Conservation (phyloP, 2,888 invertebrate species). For the Diplazon laetatorius region DNA sequence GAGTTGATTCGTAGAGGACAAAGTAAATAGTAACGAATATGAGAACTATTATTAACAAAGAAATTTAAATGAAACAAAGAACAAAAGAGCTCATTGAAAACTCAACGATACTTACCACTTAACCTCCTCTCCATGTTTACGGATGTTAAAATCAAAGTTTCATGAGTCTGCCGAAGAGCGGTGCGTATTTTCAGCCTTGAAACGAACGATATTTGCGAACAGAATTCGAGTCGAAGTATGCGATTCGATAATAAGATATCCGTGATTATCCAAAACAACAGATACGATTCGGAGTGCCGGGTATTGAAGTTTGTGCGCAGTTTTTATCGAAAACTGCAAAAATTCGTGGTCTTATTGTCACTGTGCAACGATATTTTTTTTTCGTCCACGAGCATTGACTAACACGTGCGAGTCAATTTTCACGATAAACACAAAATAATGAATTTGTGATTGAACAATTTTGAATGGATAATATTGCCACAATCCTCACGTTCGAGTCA, state of each 20-base stretch:
- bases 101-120: conserved; percentile 41
- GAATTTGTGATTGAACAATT: too few species aligned
- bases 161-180: conserved; percentile 8
- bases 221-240: not conserved
- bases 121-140: conserved; percentile 56
- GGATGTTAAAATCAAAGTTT: conserved; percentile 26
- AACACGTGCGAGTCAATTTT: too few species aligned
- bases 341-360: not conserved
- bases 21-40: too few species aligned
- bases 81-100: not conserved
- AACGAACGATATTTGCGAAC: not conserved
- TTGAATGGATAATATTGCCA: too few species aligned
- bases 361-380: not conserved
- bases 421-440: too few species aligned
- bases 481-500: too few species aligned
- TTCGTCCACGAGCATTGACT: not conserved
- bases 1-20: too few species aligned
- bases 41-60: too few species aligned
- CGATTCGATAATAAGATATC: not conserved
- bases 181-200: not conserved
- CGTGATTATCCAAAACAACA: conserved; percentile 25
- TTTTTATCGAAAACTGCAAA: conserved; percentile 17
- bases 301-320: conserved; percentile 35
- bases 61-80: too few species aligned
- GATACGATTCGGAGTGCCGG: conserved; percentile 29